Evolutionary conservation across 2,797 vertebrate species (phyloP).

Genomic region (Harpagifer antarcticus): DNA sequence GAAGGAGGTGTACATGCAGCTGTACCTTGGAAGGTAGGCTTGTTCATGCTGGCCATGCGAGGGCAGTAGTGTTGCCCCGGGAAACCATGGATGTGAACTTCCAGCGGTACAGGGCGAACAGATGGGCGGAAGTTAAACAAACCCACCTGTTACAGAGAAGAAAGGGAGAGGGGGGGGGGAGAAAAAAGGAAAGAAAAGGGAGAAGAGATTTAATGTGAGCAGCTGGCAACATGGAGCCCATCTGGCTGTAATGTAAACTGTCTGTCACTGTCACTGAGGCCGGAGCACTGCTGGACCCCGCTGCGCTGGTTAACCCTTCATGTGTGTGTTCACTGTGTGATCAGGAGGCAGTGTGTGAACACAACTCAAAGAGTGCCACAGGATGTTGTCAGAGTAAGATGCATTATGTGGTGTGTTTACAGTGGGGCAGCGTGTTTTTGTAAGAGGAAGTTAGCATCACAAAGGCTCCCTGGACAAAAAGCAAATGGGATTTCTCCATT

Average conservation of each 20-base stretch:
- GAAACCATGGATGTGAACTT: conserved; percentile 98
- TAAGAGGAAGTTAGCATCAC: too few species aligned
- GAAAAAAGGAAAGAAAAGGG: conserved; percentile 2
- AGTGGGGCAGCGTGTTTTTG: conserved; percentile 31
- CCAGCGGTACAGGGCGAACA: conserved; percentile 95
- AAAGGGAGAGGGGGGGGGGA: neutral
- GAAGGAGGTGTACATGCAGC: neutral
- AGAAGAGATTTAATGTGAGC: conserved; percentile 66
- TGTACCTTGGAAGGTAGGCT: conserved; percentile 95
- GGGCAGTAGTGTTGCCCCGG: conserved; percentile 99
- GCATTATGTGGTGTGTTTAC: conserved; percentile 14
- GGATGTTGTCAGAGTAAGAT: neutral
- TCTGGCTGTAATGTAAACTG: conserved; percentile 75
- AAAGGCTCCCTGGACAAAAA: too few species aligned
- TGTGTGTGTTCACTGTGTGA: conserved; percentile 24
- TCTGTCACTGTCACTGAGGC: conserved; percentile 45
- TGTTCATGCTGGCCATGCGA: conserved; percentile 99
- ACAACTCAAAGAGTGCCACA: neutral
- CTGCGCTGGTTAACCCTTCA: conserved; percentile 19
- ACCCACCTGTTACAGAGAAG: conserved; percentile 88
- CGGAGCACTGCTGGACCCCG: conserved; percentile 33
- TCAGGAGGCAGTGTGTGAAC: conserved; percentile 7
- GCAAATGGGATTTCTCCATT: too few species aligned
- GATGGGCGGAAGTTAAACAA: conserved; percentile 99
- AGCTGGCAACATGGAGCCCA: conserved; percentile 75